Percentiles rank a stretch among this genome's conserved stretches.
These are phyloP conservation scores for Drosophila acutilabella DNA, from an alignment of 2,888 invertebrate species.

Conservation along the genomic window DNA sequence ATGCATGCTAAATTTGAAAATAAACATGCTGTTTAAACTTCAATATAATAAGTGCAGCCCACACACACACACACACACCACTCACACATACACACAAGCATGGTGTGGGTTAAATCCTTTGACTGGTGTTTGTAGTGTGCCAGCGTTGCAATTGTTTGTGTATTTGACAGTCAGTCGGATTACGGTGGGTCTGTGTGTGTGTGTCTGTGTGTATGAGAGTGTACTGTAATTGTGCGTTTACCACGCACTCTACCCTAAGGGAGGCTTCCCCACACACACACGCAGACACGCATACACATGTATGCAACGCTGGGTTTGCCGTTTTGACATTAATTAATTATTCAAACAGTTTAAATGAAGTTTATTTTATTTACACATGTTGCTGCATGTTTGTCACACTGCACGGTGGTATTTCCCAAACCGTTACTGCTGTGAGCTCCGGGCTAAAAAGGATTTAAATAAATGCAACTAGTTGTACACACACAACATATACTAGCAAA, in stretches of 20 bases:
- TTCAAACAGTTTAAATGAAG: constrained; percentile 77
- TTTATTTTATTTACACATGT: constrained; percentile 78
- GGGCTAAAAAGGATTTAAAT: constrained; percentile 33
- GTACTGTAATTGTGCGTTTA: constrained; percentile 43
- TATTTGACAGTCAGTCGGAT: constrained; percentile 28
- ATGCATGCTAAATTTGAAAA: constrained; percentile 43
- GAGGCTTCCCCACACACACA: not conserved
- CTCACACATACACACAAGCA: not conserved
- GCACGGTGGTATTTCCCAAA: constrained; percentile 2
- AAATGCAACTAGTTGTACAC: constrained; percentile 35
- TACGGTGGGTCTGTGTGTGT: constrained; percentile 18
- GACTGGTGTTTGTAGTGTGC: constrained; percentile 19
- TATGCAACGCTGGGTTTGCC: constrained; percentile 17
- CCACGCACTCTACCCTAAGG: constrained; percentile 9
- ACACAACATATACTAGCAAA: not conserved
- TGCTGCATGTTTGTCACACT: constrained; percentile 50
- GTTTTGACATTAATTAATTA: constrained; percentile 75
- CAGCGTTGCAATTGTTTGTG: constrained; percentile 49
- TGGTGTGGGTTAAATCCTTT: constrained; percentile 25
- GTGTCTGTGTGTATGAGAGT: constrained; percentile 10
- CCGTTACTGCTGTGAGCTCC: not conserved
- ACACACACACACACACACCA: not conserved
- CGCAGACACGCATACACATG: constrained; percentile 1
- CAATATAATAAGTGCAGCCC: constrained; percentile 15
- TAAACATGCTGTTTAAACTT: constrained; percentile 41